Percentiles rank a stretch among this genome's conserved stretches.
phyloP scores from a whole-genome alignment of 2,113 vertebrate genomes.

The Ochotona curzoniae region DNA sequence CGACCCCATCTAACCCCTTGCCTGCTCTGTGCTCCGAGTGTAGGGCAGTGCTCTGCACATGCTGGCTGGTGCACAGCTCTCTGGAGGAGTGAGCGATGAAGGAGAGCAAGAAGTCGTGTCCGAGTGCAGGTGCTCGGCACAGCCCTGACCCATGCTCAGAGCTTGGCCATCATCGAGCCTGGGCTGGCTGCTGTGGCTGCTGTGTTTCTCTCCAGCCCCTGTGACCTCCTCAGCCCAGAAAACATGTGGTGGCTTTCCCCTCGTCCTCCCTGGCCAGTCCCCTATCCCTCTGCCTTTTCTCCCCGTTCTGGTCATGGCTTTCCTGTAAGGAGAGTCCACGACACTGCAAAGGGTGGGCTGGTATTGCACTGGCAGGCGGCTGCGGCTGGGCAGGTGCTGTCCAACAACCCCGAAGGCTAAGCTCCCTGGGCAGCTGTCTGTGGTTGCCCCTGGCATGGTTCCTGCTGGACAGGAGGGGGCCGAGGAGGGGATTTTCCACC shows the following conservation, averaged over 20 bases:
- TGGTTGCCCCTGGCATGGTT: not conserved
- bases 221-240: not conserved
- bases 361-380: not conserved
- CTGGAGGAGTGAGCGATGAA: not conserved
- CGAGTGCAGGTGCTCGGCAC: fast-evolving
- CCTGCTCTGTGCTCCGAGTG: not conserved
- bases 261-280: not conserved
- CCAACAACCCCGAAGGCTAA: not conserved
- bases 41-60: not conserved
- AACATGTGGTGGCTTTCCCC: not conserved
- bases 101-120: not conserved
- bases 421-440: not conserved
- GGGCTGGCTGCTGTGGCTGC: not conserved
- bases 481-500: not conserved
- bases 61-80: not conserved
- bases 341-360: not conserved
- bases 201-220: not conserved
- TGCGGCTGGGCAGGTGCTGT: not conserved
- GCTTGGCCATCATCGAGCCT: fast-evolving
- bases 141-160: not conserved
- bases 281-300: not conserved
- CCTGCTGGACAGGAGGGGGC: not conserved
- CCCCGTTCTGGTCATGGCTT: not conserved
- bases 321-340: not conserved
- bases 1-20: not conserved